Evolutionary conservation across 2,797 vertebrate species (phyloP).

Genomic region (Syndactyla subalaris): DNA sequence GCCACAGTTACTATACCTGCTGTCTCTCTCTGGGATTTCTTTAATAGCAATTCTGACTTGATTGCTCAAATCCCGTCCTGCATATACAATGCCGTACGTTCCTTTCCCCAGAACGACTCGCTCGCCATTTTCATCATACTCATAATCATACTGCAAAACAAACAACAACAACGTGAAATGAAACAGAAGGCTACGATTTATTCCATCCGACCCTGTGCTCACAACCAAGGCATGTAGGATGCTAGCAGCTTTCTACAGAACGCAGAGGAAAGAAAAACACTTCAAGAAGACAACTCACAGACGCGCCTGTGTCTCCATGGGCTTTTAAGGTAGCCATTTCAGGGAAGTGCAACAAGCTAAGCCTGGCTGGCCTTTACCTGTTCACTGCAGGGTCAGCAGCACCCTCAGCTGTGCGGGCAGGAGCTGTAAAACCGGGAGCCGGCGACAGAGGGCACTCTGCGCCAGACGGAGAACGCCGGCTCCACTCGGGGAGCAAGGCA

Average conservation of each 20-base stretch:
- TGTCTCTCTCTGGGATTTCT: conserved; percentile 97
- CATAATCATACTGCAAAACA: conserved; percentile 92
- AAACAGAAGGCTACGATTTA: neutral
- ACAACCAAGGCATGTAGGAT: neutral
- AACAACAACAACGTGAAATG: neutral
- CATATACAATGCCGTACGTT: conserved; percentile 95
- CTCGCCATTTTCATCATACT: conserved; percentile 95
- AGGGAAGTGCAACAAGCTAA: neutral
- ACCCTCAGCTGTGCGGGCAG: neutral
- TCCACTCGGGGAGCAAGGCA: neutral
- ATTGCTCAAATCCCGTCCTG: conserved; percentile 96
- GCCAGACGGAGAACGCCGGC: neutral
- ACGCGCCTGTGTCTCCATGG: fast-evolving
- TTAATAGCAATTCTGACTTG: conserved; percentile 99
- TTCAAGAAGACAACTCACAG: neutral
- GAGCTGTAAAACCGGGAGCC: neutral
- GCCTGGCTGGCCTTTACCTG: neutral
- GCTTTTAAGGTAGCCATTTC: neutral
- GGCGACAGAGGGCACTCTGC: neutral
- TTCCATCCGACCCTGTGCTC: neutral
- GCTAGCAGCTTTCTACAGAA: neutral
- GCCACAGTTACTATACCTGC: conserved; percentile 82
- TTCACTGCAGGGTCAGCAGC: neutral
- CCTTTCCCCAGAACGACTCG: conserved; percentile 94
- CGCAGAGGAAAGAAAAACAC: neutral